Evolutionary conservation across 1,140 invertebrate species (phyloP), one percentile per base, ranked within the genome.

Genomic region (Macrobrachium nipponense): DNA sequence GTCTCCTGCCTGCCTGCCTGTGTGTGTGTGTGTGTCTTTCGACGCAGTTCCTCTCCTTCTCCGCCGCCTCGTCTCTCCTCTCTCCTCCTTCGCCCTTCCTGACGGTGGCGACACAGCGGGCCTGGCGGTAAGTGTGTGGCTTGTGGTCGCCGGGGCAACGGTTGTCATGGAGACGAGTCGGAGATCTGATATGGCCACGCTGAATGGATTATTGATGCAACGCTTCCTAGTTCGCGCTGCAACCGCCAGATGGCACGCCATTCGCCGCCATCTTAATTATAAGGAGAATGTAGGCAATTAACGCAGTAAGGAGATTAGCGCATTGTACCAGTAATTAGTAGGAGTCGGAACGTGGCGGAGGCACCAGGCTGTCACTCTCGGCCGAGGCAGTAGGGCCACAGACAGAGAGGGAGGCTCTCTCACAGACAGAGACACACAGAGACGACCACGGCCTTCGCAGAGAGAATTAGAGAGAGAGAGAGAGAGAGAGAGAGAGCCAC

Each of bases 211-310:
- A 80, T 80, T 80, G 84, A 86, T 80, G 84, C 77, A 80, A 80
- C 78, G 68, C 77, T 66, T 51, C 59, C 62, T 81, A 72, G 79
- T 87, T 87, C 78, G 61, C 79, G 61, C 61, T 68, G 79, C 85
- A 75, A 76, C 85, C 85, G 44, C 85, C 79, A 87, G 85, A 87
- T 87, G 85, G 44, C 85, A 72, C 79, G 79, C 68, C 85, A 87
- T 68, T 87, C 85, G 85, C 44, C 84, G 68, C 84, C 85, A 79
- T 87, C 85, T 87, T 87, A 87, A 87, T 87, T 87, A 87, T 87
- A 81, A 81, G 85, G 85, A 87, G 85, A 87, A 80, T 87, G 85
- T 87, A 87, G 85, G 85, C 85, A 87, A 87, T 87, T 87, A 87
- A 87, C 79, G 85, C 79, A 81, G 85, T 87, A 81, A 87, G 85